A percentile compares a stretch with the other conserved stretches of the same genome.
phyloP scores from a whole-genome alignment of 2,888 invertebrate species.

The Drosophila anomelani region DNA sequence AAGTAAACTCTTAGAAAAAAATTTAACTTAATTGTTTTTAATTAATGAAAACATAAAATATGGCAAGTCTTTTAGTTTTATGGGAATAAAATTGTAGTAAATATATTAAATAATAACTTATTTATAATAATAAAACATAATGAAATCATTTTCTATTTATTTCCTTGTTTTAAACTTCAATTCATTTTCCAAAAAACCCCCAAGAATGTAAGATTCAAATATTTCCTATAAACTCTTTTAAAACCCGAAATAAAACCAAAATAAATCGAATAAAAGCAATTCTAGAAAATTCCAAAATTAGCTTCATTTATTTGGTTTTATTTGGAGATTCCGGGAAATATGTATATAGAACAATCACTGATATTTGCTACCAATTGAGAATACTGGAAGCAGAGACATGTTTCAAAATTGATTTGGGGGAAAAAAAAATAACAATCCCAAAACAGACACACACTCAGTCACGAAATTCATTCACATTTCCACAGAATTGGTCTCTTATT shows the following conservation, averaged over 20 bases:
- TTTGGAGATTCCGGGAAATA: not conserved
- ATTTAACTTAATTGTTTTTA: too few relatives aligned
- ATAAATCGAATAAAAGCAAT: not conserved
- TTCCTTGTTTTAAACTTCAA: too few relatives aligned
- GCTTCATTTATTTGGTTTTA: not conserved
- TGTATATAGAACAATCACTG: not conserved
- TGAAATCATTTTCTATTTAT: too few relatives aligned
- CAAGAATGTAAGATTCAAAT: not conserved
- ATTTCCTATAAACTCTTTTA: not conserved
- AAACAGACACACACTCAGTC: constrained; percentile 8
- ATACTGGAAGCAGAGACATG: not conserved
- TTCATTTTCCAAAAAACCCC: not conserved
- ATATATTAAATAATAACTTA: too few relatives aligned
- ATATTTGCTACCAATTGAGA: not conserved
- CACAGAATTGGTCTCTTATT: not conserved
- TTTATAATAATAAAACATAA: not conserved
- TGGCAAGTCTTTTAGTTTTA: too few relatives aligned
- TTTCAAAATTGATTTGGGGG: not conserved
- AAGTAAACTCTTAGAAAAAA: too few relatives aligned
- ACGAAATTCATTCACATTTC: constrained; percentile 17
- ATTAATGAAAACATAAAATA: too few relatives aligned
- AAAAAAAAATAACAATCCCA: constrained; percentile 1
- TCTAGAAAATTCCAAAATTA: not conserved
- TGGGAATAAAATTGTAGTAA: not conserved
- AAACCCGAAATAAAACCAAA: not conserved